A percentile compares a stretch with the other conserved stretches of the same genome.
These are phyloP conservation scores for Cirrhinus molitorella DNA, from an alignment of 2,797 vertebrate species.

Conservation along the genomic window DNA sequence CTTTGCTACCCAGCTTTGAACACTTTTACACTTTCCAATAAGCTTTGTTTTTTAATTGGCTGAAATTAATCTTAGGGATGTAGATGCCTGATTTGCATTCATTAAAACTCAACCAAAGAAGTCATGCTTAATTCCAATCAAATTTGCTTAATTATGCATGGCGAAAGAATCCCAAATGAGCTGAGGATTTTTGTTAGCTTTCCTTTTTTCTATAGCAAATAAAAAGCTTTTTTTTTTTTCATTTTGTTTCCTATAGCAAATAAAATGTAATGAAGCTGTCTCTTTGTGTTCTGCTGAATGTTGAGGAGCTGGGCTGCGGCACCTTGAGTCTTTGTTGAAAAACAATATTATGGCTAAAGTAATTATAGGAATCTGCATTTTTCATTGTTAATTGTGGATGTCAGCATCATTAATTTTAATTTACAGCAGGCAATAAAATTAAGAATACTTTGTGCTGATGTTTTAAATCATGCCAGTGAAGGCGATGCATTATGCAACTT, in stretches of 20 bases:
- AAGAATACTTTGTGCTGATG: conserved; percentile 99
- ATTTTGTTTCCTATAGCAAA: conserved; percentile 98
- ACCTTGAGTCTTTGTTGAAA: conserved; percentile 96
- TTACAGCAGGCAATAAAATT: conserved; percentile 99
- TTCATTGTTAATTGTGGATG: conserved; percentile 99
- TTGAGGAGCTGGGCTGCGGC: conserved; percentile 92
- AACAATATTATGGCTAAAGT: conserved; percentile 99
- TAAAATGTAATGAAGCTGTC: conserved; percentile 99
- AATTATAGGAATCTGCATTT: conserved; percentile 99
- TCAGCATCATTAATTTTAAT: conserved; percentile 99
- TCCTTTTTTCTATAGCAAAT: conserved; percentile 92
- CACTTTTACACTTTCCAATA: conserved; percentile 96
- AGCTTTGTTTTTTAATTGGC: conserved; percentile 99
- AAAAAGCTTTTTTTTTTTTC: conserved; percentile 77
- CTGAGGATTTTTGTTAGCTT: conserved; percentile 93
- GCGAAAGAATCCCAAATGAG: conserved; percentile 99
- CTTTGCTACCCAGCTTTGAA: conserved; percentile 89
- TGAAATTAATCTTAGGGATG: conserved; percentile 99
- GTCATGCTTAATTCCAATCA: conserved; percentile 99
- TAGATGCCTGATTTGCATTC: conserved; percentile 99
- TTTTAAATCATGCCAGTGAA: conserved; percentile 95
- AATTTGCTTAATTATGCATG: conserved; percentile 99
- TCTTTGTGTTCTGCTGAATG: conserved; percentile 98
- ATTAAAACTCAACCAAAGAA: conserved; percentile 99
- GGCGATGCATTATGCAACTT: conserved; percentile 86